Percentiles rank a stretch among this genome's conserved stretches.
Evolutionary conservation across 1,140 invertebrate genomes (phyloP).

Genomic region (Ylistrum balloti): DNA sequence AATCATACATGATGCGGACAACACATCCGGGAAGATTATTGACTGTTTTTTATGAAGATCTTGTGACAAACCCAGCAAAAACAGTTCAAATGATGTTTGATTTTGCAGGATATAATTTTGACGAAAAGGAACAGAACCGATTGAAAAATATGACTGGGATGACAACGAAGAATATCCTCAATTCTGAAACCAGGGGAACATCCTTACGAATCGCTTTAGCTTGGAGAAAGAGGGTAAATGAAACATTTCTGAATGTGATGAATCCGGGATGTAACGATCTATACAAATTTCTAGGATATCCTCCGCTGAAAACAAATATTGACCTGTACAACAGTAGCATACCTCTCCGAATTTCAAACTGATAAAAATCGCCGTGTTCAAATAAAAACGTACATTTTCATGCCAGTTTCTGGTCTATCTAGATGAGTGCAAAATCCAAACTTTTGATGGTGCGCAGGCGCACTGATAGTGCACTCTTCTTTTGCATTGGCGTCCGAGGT

Average conservation of each 20-base stretch:
- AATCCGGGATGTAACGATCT: not conserved
- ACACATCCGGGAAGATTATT: not conserved
- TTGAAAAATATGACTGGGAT: not conserved
- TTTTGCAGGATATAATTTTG: not conserved
- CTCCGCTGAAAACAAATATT: not conserved
- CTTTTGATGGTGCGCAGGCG: too few species aligned
- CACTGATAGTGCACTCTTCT: too few species aligned
- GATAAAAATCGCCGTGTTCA: too few species aligned
- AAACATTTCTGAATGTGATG: not conserved
- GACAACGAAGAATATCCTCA: not conserved
- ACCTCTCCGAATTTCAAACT: not conserved
- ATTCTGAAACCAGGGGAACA: not conserved
- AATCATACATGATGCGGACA: not conserved
- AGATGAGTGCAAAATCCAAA: too few species aligned
- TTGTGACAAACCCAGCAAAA: not conserved
- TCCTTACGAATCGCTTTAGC: not conserved
- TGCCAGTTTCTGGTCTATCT: too few species aligned
- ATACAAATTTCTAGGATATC: not conserved
- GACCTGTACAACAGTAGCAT: not conserved
- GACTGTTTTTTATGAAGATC: constrained; percentile 8
- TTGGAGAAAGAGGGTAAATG: not conserved
- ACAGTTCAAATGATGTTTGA: not conserved
- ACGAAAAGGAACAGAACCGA: not conserved
- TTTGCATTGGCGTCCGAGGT: too few species aligned
- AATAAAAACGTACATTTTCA: too few species aligned